A percentile compares a stretch with the other conserved stretches of the same genome.
Conservation (phyloP, 2,888 invertebrate species). For the Notodonta dromedarius region DNA sequence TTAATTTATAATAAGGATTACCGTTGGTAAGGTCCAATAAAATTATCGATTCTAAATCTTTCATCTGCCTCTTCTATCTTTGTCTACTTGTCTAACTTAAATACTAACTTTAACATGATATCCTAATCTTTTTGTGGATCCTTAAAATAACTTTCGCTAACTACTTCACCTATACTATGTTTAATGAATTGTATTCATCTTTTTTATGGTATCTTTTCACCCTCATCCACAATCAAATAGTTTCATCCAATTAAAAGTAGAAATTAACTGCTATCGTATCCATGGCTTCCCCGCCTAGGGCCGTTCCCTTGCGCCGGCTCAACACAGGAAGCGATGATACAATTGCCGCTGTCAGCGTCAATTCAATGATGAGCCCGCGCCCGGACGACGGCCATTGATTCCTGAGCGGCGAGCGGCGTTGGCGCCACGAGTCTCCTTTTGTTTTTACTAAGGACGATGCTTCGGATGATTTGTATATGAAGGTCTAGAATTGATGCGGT, state of each 20-base stretch:
- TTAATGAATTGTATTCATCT: too few relatives aligned
- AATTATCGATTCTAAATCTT: too few relatives aligned
- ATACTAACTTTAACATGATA: too few relatives aligned
- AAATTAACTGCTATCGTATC: background rate
- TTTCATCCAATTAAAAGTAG: background rate
- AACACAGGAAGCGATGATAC: slow-evolving; percentile 77
- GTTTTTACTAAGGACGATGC: slow-evolving; percentile 44
- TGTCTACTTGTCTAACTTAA: too few relatives aligned
- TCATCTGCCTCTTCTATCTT: too few relatives aligned
- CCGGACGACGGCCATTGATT: slow-evolving; percentile 82
- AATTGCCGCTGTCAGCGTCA: slow-evolving; percentile 79
- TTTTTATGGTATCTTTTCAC: background rate
- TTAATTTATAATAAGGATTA: too few relatives aligned
- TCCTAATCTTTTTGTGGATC: too few relatives aligned
- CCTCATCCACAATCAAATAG: background rate
- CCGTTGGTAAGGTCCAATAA: too few relatives aligned
- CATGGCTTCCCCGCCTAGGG: slow-evolving; percentile 23
- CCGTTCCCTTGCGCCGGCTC: slow-evolving; percentile 41
- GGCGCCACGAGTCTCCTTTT: slow-evolving; percentile 68
- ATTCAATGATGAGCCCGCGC: slow-evolving; percentile 72
- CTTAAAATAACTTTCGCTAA: too few relatives aligned
- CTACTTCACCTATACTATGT: too few relatives aligned
- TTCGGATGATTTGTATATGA: slow-evolving; percentile 9
- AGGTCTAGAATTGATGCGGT: background rate
- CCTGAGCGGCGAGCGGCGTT: slow-evolving; percentile 51